phyloP scores from a whole-genome alignment of 1,140 invertebrate species.

The Drosophila aff. region DNA sequence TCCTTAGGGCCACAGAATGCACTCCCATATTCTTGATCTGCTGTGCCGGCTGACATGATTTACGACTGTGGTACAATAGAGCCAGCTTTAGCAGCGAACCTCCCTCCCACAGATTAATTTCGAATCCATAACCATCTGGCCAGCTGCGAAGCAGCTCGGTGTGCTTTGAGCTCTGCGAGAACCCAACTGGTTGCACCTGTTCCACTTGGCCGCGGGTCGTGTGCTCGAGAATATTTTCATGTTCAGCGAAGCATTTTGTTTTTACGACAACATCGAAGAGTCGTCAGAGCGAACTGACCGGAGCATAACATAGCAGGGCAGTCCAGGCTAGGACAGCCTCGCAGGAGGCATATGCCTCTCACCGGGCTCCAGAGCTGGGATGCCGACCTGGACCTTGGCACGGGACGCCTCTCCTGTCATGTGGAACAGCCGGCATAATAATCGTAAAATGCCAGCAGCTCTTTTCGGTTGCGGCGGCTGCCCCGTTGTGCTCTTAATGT shows the following conservation, averaged over 20 bases:
- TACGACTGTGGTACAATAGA: conserved; percentile 38
- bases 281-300: conserved; percentile 13
- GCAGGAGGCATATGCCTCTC: conserved; percentile 53
- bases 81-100: conserved; percentile 11
- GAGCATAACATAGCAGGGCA: background rate
- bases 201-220: conserved; percentile 45
- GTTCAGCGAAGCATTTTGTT: conserved; percentile 53
- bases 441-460: conserved; percentile 42
- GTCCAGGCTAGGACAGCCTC: conserved; percentile 1
- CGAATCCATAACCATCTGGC: conserved; percentile 37
- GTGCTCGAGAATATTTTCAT: conserved; percentile 48
- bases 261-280: conserved; percentile 48
- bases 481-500: conserved; percentile 41
- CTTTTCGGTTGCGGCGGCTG: conserved; percentile 26
- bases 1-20: conserved; percentile 27
- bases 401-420: conserved; percentile 39
- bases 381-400: conserved; percentile 8
- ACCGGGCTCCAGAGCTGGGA: conserved; percentile 15
- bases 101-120: conserved; percentile 54
- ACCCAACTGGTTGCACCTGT: conserved; percentile 66
- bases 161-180: background rate
- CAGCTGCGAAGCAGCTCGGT: conserved; percentile 3
- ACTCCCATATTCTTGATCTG: conserved; percentile 23
- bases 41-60: conserved; percentile 34
- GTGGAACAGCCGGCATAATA: conserved; percentile 45